Base-by-base conservation (phyloP, 2,888 invertebrate species). In the Adineta ricciae region DNA sequence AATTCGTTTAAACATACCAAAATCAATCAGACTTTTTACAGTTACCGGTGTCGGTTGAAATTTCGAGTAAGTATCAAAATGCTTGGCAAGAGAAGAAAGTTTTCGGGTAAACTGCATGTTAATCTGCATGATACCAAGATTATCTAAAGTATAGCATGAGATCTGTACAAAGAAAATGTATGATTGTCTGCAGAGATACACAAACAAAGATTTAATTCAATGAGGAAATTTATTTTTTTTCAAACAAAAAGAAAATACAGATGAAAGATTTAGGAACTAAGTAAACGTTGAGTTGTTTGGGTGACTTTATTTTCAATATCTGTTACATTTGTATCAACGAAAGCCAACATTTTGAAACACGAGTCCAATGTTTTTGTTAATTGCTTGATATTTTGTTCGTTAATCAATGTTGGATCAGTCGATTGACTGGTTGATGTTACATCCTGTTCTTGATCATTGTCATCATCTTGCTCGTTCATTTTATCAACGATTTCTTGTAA, bases 21-120 rank as follows among this genome's bases (percentile, higher is more conserved):
- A 85, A 32, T 85, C 85, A 32, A 78, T 85, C 11, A 85, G 64
- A 50, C 73, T 72, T 54, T 85, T 85, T 8, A 85, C 46, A 8
- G 85, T 72, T 9, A 85, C 54, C 52, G 85, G 83, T 56, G 85
- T 83, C 21, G 85, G 85, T 54, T 83, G 83, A 82, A 78, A 85
- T 54, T 84, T 83, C 16, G 85, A 46, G 36, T 83, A 85, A 1
- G 72, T 72, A n/a, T 85, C 78, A 41, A 78, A n/a, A 0, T 41
- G 24, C 11, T 38, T 78, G 21, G 78, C 11, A 38, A 78, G 41
- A 0, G 24, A 41, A 21, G 21, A 41, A 21, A 78, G 9, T n/a
- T 1, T 11, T 41, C 41, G 78, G 14, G 24, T 78, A 1, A 78
- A 36, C 19, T n/a, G 41, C 78, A 78, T 78, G 3, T 41, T 78